These are phyloP conservation scores for Gymnosoma rotundatum DNA, from an alignment of 2,888 invertebrate species.

Conservation along the genomic window DNA sequence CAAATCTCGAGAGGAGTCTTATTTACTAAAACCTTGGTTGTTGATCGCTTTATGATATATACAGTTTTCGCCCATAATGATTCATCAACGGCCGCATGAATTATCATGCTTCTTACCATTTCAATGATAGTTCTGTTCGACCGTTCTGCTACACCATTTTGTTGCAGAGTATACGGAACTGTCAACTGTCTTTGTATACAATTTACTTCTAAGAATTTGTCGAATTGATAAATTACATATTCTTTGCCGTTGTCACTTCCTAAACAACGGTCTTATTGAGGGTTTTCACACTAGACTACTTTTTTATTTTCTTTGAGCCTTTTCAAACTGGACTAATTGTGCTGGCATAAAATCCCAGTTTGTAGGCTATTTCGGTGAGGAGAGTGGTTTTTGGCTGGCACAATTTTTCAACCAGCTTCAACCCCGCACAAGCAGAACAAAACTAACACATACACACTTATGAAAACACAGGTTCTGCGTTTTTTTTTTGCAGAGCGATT, in stretches of 20 bases:
- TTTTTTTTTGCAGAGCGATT: too few species aligned
- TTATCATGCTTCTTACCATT: background rate
- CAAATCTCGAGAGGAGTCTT: background rate
- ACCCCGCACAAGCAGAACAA: too few species aligned
- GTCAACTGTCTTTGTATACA: background rate
- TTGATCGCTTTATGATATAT: background rate
- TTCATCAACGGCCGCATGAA: background rate
- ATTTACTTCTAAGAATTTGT: background rate
- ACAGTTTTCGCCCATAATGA: background rate
- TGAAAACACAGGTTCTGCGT: too few species aligned
- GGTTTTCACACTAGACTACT: too few species aligned
- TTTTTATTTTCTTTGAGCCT: too few species aligned
- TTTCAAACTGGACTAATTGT: too few species aligned
- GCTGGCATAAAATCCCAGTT: too few species aligned
- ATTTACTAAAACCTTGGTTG: background rate
- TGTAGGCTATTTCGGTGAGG: too few species aligned
- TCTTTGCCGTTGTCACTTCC: background rate
- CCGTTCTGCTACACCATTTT: background rate
- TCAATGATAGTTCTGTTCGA: background rate
- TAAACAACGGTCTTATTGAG: too few species aligned
- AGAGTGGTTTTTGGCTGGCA: too few species aligned
- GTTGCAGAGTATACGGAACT: background rate
- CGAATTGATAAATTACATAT: background rate
- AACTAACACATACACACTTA: too few species aligned
- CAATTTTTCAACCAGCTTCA: too few species aligned